Conservation (phyloP, 2,888 invertebrate genomes). For the Nebria brevicollis region DNA sequence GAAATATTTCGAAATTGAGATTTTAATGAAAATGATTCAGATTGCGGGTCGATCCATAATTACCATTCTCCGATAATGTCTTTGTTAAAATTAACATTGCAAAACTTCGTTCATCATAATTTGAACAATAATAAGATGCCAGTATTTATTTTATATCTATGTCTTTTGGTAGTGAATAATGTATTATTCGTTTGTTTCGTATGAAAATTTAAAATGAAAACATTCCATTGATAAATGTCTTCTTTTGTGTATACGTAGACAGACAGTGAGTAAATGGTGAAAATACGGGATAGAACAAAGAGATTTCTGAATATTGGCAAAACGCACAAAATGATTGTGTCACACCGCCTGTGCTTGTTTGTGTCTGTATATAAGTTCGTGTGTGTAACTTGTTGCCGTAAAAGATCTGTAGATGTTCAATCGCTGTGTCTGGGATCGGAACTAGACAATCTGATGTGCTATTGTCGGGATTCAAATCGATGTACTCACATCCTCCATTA, state of each 20-base stretch:
- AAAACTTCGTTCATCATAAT: no score
- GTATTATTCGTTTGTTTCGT: not conserved
- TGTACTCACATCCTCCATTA: not conserved
- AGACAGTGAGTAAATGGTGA: not conserved
- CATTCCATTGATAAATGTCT: not conserved
- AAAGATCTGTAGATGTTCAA: not conserved
- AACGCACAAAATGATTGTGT: not conserved
- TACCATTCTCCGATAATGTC: no score
- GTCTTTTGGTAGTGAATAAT: no score
- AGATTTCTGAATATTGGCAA: not conserved
- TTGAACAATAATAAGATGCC: no score
- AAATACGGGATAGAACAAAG: not conserved
- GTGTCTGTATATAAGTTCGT: not conserved
- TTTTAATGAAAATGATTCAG: no score
- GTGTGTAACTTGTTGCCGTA: not conserved
- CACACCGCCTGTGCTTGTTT: not conserved
- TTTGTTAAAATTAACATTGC: no score
- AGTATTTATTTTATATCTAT: no score
- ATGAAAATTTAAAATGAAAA: not conserved
- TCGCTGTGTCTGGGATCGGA: not conserved
- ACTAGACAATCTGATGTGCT: not conserved
- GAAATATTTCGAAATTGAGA: no score
- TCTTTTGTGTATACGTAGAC: not conserved
- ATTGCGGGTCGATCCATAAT: no score
- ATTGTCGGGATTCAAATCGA: not conserved